phyloP scores from a whole-genome alignment of 2,797 vertebrate species.

The Pipistrellus nathusii region DNA sequence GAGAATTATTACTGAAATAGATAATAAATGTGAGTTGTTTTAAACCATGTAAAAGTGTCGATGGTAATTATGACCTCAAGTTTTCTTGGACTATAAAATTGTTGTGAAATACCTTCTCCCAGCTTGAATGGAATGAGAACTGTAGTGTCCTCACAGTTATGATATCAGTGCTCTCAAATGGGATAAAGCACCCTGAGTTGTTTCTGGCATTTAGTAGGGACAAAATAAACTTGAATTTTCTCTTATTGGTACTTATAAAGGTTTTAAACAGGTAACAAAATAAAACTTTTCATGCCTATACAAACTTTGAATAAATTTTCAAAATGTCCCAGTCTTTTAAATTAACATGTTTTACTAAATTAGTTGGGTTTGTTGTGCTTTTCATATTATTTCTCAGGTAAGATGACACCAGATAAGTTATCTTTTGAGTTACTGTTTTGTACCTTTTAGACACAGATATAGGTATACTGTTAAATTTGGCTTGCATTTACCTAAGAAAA shows the following conservation, averaged over 20 bases:
- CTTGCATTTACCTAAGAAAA: neutral
- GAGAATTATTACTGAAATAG: slow-evolving; percentile 26
- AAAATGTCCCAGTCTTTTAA: neutral
- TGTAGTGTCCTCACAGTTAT: neutral
- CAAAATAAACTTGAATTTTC: slow-evolving; percentile 29
- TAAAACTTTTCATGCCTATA: neutral
- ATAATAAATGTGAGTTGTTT: slow-evolving; percentile 49
- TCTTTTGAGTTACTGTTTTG: neutral
- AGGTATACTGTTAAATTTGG: neutral
- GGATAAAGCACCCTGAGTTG: neutral
- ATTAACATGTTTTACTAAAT: neutral
- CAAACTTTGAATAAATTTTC: slow-evolving; percentile 33
- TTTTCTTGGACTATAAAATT: slow-evolving; percentile 44
- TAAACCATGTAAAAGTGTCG: slow-evolving; percentile 40
- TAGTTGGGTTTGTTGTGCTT: neutral
- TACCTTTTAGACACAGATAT: neutral
- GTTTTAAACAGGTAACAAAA: neutral
- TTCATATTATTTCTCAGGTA: slow-evolving; percentile 17
- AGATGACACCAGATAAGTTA: neutral
- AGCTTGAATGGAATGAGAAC: neutral
- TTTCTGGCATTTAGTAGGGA: neutral
- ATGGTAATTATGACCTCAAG: neutral
- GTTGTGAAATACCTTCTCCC: slow-evolving; percentile 50
- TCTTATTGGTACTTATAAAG: neutral
- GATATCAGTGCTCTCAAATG: neutral